A percentile compares a stretch with the other conserved stretches of the same genome.
These are phyloP conservation scores for Chionodraco myersi DNA, from an alignment of 2,113 vertebrate genomes.

Conservation along the genomic window DNA sequence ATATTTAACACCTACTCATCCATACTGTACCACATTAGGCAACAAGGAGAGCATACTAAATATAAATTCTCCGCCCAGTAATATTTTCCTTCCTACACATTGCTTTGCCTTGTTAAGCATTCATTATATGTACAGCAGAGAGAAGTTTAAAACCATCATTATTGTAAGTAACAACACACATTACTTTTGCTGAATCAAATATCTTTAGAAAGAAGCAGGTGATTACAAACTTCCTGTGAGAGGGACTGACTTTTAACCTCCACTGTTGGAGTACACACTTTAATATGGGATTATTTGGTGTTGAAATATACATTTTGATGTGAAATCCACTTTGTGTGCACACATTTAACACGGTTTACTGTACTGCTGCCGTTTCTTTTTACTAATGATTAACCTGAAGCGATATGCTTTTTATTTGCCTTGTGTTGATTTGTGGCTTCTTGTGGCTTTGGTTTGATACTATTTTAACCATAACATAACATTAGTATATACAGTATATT, in stretches of 20 bases:
- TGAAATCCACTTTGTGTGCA: constrained; percentile 55
- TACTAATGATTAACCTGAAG: constrained; percentile 52
- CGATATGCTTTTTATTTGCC: constrained; percentile 51
- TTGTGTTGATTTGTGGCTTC: constrained; percentile 54
- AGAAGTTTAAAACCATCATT: background rate
- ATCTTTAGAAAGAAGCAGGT: constrained; percentile 58
- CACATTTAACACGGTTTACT: constrained; percentile 61
- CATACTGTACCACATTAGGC: background rate
- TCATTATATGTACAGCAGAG: background rate
- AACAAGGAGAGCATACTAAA: background rate
- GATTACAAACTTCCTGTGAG: constrained; percentile 70
- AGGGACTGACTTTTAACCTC: constrained; percentile 68
- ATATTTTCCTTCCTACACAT: background rate
- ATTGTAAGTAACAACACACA: constrained; percentile 2
- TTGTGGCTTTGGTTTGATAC: constrained; percentile 41
- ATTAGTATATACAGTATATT: background rate
- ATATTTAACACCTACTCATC: background rate
- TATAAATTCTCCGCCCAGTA: background rate
- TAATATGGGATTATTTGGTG: constrained; percentile 65
- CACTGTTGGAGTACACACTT: constrained; percentile 63
- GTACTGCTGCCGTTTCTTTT: constrained; percentile 26
- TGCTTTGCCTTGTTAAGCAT: background rate
- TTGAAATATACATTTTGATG: constrained; percentile 64
- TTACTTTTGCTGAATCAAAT: constrained; percentile 9
- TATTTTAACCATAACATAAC: constrained; percentile 22